phyloP scores from a whole-genome alignment of 2,113 vertebrate species.

The Triplophysa rosa region DNA sequence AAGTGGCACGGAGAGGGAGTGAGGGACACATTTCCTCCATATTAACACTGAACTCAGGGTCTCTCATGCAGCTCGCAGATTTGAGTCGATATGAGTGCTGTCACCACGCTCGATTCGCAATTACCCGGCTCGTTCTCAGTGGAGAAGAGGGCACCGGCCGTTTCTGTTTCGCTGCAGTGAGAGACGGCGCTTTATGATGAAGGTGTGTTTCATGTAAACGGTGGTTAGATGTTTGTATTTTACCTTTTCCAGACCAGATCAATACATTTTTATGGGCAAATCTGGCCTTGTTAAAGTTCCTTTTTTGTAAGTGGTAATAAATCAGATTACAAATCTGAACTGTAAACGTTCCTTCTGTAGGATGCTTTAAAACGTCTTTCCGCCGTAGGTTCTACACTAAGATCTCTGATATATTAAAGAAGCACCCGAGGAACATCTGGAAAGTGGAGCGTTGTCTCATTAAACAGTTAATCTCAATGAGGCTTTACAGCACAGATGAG shows the following conservation, averaged over 20 bases:
- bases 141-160: background rate
- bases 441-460: background rate
- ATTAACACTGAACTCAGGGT: constrained; percentile 34
- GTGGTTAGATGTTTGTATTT: background rate
- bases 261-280: background rate
- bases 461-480: background rate
- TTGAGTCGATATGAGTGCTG: constrained; percentile 37
- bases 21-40: constrained; percentile 36
- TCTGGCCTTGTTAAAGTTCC: no score
- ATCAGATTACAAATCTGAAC: no score
- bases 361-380: background rate
- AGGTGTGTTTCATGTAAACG: background rate
- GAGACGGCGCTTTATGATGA: background rate
- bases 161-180: background rate
- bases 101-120: constrained; percentile 49
- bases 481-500: background rate
- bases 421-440: background rate
- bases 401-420: background rate
- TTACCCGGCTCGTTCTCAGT: constrained; percentile 34
- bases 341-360: background rate
- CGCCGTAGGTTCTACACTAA: background rate
- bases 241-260: background rate
- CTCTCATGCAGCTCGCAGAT: constrained; percentile 31
- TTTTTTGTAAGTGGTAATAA: no score
- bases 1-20: constrained; percentile 8